A percentile compares a stretch with the other conserved stretches of the same genome.
Evolutionary conservation across 2,797 vertebrate genomes (phyloP).

Genomic region (Sandelia bainsii): DNA sequence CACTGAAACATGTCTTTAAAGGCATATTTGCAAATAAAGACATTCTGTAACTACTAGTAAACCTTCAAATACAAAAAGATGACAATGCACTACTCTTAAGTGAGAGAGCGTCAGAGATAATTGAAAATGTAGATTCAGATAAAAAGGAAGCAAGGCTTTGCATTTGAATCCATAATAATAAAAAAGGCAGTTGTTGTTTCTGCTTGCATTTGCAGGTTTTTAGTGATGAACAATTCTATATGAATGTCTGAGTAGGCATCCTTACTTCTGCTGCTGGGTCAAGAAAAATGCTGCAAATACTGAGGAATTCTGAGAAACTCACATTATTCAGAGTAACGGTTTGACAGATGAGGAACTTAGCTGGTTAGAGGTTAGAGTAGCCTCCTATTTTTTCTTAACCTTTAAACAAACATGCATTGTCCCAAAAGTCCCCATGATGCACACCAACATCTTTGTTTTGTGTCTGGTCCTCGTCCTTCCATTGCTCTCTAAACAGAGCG

Average conservation of each 20-base stretch:
- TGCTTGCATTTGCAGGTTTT: conserved; percentile 28
- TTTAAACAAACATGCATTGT: conserved; percentile 57
- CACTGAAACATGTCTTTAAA: conserved; percentile 13
- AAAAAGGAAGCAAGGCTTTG: neutral
- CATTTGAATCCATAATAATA: conserved; percentile 1
- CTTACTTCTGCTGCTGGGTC: neutral
- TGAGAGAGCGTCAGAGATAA: neutral
- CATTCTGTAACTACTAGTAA: neutral
- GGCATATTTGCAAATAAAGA: conserved; percentile 15
- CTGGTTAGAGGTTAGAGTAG: conserved; percentile 24
- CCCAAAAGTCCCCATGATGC: conserved; percentile 32
- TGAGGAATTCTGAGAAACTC: conserved; percentile 15
- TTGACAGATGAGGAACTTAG: conserved; percentile 17
- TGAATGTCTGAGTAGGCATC: conserved; percentile 7
- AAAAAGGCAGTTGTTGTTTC: neutral
- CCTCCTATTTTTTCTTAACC: conserved; percentile 1
- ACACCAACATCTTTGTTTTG: conserved; percentile 40
- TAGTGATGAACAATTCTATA: conserved; percentile 4
- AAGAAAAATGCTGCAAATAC: conserved; percentile 12
- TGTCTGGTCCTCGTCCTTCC: conserved; percentile 51
- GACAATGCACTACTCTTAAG: conserved; percentile 3
- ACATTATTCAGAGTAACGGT: conserved; percentile 30
- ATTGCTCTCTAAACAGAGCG: conserved; percentile 51
- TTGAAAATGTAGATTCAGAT: neutral
- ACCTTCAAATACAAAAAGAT: conserved; percentile 6